Conservation (phyloP, 2,888 invertebrate genomes). For the Hanleya hanleyi region DNA sequence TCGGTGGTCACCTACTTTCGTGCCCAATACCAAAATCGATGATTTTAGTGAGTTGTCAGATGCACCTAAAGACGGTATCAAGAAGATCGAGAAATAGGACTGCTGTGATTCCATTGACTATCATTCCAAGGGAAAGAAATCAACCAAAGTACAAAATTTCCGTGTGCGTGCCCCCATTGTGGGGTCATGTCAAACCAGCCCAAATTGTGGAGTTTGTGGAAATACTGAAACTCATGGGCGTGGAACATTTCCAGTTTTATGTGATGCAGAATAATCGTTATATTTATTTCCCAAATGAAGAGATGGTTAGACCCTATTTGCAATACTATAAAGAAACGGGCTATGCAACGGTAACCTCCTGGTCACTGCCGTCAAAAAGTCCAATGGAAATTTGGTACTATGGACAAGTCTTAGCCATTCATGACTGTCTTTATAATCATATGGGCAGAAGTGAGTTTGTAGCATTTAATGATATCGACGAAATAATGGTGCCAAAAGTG, state of each 20-base stretch:
- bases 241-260: slow-evolving; percentile 43
- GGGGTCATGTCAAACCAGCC: slow-evolving; percentile 38
- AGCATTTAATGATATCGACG: slow-evolving; percentile 52
- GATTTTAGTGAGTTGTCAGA: background rate
- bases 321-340: slow-evolving; percentile 34
- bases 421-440: slow-evolving; percentile 52
- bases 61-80: background rate
- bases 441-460: slow-evolving; percentile 40
- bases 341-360: slow-evolving; percentile 33
- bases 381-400: slow-evolving; percentile 45
- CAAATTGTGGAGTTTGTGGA: slow-evolving; percentile 49
- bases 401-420: slow-evolving; percentile 49
- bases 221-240: slow-evolving; percentile 42
- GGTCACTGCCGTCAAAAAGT: slow-evolving; percentile 38
- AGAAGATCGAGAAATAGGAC: background rate
- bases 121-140: background rate
- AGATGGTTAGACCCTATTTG: slow-evolving; percentile 29
- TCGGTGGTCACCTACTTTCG: slow-evolving; percentile 48
- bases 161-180: slow-evolving; percentile 49
- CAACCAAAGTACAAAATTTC: slow-evolving; percentile 24
- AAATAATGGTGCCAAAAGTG: slow-evolving; percentile 44
- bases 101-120: background rate
- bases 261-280: slow-evolving; percentile 15
- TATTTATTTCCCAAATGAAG: slow-evolving; percentile 1
- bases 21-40: slow-evolving; percentile 35